Evolutionary conservation across 2,113 vertebrate species (phyloP), one percentile per base, ranked within the genome.

Genomic region (Neolamprologus ventralis): DNA sequence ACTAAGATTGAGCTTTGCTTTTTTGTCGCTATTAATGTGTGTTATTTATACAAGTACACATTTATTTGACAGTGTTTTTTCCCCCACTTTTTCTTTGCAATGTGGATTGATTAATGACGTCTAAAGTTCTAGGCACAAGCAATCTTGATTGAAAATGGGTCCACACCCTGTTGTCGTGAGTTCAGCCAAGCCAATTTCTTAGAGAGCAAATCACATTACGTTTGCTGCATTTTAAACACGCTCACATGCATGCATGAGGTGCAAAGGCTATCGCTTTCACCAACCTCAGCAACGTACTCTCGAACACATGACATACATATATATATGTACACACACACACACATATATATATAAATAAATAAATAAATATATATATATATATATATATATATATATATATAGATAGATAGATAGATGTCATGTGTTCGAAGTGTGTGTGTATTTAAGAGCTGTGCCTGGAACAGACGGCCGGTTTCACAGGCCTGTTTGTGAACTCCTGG

Each of bases 381-480:
- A 21, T 21, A 21, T 21, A 21, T 21, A 21, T 7, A 33, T 7
- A 33, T 0, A 33, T 7, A 7, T 1, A 33, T 7, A 35, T 4
- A 26, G 4, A 26, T 26, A 26, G 26, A 26, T 26, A 26, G 26
- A 28, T 28, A 28, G 26, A 28, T 28, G 26, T 28, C 26, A 28
- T 28, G 26, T 28, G 26, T 28, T 4, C 33, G 4, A 26, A 26
- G 51, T n/a, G 17, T n/a, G 5, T 28, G 55, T 31, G 26, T 60
- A 4, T 40, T 68, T 53, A 80, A 81, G 86, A 21, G 80, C 87
- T 73, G 58, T 65, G 40, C 53, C 75, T 91, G 80, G 79, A 90
- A 88, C 93, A 96, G 93, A 93, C 95, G 93, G 92, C 79, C 35
- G 71, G 91, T 93, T 94, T 95, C 90, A 85, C 82, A 55, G 79